Conservation (phyloP, 2,797 vertebrate genomes). For the Sebastes itinus region DNA sequence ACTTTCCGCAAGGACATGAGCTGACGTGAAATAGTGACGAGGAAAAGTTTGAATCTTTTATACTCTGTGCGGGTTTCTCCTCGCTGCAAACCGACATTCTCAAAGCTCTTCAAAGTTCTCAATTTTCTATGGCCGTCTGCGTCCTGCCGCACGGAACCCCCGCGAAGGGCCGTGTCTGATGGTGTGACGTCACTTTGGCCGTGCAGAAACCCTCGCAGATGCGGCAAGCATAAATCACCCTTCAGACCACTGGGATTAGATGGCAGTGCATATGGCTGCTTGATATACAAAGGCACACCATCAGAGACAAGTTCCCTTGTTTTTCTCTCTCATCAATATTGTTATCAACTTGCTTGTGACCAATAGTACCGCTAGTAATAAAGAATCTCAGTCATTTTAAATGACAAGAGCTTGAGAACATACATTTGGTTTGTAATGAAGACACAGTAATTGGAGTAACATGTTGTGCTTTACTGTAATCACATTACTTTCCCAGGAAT, state of each 20-base stretch:
- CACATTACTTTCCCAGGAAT: not conserved
- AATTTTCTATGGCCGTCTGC: accelerated
- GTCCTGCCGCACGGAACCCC: too few species aligned
- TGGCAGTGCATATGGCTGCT: not conserved
- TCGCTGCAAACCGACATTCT: too few species aligned
- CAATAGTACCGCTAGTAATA: not conserved
- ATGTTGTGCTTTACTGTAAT: not conserved
- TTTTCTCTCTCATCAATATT: not conserved
- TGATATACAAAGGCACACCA: not conserved
- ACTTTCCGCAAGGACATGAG: too few species aligned
- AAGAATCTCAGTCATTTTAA: not conserved
- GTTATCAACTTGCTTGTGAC: not conserved
- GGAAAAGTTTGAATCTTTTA: too few species aligned
- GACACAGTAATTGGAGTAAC: not conserved
- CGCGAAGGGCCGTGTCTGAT: too few species aligned
- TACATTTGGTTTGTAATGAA: not conserved
- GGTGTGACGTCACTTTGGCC: too few species aligned
- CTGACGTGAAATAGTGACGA: too few species aligned
- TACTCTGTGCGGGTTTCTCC: too few species aligned
- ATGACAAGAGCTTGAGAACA: not conserved
- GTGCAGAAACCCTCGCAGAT: too few species aligned
- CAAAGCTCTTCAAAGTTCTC: too few species aligned
- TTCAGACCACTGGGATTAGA: not conserved
- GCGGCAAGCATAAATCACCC: not conserved
- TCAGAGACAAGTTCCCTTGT: not conserved